Conservation (phyloP, 2,113 vertebrate genomes). For the Myiozetetes cayanensis region DNA sequence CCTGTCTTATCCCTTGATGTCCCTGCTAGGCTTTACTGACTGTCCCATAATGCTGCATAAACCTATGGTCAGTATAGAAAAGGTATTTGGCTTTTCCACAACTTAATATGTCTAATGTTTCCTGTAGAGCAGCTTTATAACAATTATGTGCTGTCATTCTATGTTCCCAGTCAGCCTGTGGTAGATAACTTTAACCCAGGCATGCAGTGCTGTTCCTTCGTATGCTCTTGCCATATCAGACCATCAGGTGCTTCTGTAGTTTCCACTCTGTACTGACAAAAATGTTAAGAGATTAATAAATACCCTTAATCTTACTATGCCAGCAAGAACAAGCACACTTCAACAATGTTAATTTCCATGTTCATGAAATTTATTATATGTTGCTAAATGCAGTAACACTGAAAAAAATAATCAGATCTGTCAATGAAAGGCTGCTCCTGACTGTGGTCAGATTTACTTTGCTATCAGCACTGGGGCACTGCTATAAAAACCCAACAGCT, state of each 20-base stretch:
- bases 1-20: not conserved
- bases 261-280: not conserved
- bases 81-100: not conserved
- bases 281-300: not conserved
- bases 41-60: not conserved
- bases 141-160: not conserved
- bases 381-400: not conserved
- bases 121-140: not conserved
- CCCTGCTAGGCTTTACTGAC: not conserved
- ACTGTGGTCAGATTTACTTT: not conserved
- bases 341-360: not conserved
- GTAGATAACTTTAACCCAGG: not conserved
- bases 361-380: not conserved
- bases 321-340: not conserved
- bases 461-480: not conserved
- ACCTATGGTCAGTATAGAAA: not conserved
- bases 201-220: fast-evolving
- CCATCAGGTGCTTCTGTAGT: not conserved
- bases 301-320: not conserved
- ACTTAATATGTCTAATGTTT: not conserved
- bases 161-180: not conserved
- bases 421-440: not conserved
- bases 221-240: not conserved
- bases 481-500: not conserved
- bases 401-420: not conserved